Conservation (phyloP, 2,113 vertebrate species). For the Bucco capensis region DNA sequence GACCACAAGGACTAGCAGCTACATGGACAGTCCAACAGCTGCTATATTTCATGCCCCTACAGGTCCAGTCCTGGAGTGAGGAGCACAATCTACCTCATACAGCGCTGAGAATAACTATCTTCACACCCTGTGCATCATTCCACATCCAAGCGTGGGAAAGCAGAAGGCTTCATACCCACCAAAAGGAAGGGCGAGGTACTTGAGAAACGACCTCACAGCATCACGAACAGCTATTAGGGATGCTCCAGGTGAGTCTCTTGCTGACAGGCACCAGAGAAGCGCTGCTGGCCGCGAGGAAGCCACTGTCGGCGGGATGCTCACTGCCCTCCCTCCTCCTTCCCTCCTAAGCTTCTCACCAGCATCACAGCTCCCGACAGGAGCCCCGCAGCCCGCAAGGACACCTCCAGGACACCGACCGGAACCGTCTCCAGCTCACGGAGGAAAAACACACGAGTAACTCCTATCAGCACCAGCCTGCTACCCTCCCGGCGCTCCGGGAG, state of each 20-base stretch:
- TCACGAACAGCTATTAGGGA: fast-evolving
- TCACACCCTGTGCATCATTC: neutral
- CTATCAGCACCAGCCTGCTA: neutral
- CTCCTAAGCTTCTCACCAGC: neutral
- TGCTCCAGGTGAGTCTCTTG: neutral
- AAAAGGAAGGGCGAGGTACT: neutral
- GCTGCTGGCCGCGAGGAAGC: neutral
- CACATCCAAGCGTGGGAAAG: neutral
- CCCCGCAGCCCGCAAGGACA: neutral
- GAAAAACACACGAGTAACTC: neutral
- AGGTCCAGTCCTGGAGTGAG: neutral
- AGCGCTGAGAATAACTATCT: neutral
- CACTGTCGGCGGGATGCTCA: neutral
- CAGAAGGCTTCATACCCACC: fast-evolving
- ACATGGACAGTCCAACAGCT: neutral
- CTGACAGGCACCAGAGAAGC: neutral
- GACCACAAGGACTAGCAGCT: neutral
- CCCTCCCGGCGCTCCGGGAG: neutral
- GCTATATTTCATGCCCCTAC: fast-evolving
- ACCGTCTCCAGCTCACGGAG: neutral
- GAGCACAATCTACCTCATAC: neutral
- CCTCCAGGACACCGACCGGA: neutral
- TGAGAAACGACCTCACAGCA: neutral
- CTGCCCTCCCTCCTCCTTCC: neutral
- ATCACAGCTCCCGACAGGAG: neutral